phyloP scores from a whole-genome alignment of 2,888 invertebrate species.

The Oxyteleia sp. region DNA sequence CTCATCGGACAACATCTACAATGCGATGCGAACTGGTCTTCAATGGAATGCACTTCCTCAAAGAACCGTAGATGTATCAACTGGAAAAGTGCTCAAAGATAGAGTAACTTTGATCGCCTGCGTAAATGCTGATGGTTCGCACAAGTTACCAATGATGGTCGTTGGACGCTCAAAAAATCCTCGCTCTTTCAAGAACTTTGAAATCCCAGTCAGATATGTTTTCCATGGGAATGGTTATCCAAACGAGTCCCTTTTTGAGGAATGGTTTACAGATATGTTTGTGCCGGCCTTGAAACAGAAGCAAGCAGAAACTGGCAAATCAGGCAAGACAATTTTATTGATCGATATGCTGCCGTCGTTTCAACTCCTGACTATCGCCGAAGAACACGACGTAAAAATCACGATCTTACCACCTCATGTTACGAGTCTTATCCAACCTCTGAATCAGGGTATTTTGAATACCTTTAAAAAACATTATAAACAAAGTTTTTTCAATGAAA shows the following conservation, averaged over 20 bases:
- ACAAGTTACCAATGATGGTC: constrained; percentile 61
- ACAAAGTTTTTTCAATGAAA: constrained; percentile 60
- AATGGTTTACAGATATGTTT: too few species aligned
- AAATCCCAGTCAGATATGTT: too few species aligned
- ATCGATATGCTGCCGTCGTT: too few species aligned
- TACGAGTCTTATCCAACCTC: constrained; percentile 56
- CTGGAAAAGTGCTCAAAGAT: constrained; percentile 61
- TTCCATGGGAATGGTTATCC: too few species aligned
- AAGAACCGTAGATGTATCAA: constrained; percentile 26
- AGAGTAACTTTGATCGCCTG: constrained; percentile 59
- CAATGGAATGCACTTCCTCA: constrained; percentile 65
- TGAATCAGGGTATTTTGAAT: constrained; percentile 54
- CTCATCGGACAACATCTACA: constrained; percentile 56
- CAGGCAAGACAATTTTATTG: too few species aligned
- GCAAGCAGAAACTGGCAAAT: too few species aligned
- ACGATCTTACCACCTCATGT: constrained; percentile 56
- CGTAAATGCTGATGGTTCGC: constrained; percentile 57
- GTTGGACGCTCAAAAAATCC: constrained; percentile 62
- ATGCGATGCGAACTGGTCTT: constrained; percentile 53
- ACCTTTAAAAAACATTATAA: constrained; percentile 60
- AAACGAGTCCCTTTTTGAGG: too few species aligned
- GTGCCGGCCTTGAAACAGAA: too few species aligned
- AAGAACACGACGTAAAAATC: constrained; percentile 47
- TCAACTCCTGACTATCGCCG: constrained; percentile 29
- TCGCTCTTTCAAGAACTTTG: constrained; percentile 58